Conservation (phyloP, 2,797 vertebrate species). For the Darevskia nairensis region DNA sequence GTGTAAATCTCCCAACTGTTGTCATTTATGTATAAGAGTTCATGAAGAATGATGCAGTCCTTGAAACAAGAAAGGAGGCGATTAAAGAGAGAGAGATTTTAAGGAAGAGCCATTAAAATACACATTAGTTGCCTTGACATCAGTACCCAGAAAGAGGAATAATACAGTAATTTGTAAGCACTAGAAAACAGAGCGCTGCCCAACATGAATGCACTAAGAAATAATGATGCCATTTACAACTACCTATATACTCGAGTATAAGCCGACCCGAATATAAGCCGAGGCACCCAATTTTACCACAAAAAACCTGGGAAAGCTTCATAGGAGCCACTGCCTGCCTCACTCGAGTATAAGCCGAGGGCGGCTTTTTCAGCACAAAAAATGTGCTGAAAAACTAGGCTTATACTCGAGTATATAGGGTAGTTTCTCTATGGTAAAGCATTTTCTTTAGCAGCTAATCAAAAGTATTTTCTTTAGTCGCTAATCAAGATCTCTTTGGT, state of each 20-base stretch:
- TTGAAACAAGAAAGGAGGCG: neutral
- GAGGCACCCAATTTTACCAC: too few relatives aligned
- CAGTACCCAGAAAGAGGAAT: neutral
- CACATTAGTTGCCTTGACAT: neutral
- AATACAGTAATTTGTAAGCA: neutral
- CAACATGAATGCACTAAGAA: neutral
- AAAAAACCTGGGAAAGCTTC: too few relatives aligned
- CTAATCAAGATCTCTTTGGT: neutral
- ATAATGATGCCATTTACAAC: neutral
- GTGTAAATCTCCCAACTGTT: neutral
- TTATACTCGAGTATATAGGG: too few relatives aligned
- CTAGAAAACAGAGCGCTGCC: neutral
- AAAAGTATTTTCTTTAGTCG: neutral
- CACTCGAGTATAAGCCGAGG: too few relatives aligned
- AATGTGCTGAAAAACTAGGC: too few relatives aligned
- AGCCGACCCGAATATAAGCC: too few relatives aligned
- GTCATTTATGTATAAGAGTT: neutral
- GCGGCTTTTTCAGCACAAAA: too few relatives aligned
- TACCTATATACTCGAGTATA: too few relatives aligned
- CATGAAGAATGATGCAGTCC: neutral
- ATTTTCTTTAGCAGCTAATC: neutral
- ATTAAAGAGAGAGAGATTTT: neutral
- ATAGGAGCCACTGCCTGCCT: too few relatives aligned
- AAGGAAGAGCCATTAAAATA: neutral
- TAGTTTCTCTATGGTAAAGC: neutral